Conservation (phyloP, 2,797 vertebrate genomes). For the Spinus pinus region DNA sequence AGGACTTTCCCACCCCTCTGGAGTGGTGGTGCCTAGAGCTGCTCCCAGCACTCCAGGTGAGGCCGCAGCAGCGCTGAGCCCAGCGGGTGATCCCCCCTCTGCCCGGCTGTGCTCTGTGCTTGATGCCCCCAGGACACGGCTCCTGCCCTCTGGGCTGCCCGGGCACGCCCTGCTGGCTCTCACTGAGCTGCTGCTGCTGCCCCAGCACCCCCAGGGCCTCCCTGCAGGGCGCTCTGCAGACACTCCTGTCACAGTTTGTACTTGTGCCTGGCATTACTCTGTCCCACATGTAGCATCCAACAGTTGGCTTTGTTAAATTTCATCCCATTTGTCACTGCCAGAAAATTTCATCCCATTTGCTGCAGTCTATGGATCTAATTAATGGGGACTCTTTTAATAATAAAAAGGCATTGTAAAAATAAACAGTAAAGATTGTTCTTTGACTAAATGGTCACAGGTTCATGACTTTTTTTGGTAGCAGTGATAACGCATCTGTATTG, state of each 20-base stretch:
- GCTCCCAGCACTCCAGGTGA: accelerated
- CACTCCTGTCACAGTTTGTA: not conserved
- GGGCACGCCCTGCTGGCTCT: not conserved
- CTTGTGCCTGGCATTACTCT: not conserved
- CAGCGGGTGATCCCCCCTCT: not conserved
- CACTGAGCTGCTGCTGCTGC: not conserved
- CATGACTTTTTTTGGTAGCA: not conserved
- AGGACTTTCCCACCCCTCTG: not conserved
- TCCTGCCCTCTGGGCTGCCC: not conserved
- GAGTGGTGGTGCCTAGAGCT: not conserved
- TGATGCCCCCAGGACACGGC: not conserved
- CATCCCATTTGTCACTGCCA: not conserved
- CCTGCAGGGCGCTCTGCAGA: not conserved
- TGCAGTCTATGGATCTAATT: not conserved
- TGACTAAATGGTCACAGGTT: not conserved
- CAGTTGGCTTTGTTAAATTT: not conserved
- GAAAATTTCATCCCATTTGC: not conserved
- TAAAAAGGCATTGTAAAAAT: not conserved
- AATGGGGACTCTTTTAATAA: not conserved
- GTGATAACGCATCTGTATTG: not conserved
- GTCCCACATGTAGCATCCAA: not conserved
- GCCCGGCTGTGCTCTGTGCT: not conserved
- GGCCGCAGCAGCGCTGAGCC: not conserved
- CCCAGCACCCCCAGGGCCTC: not conserved
- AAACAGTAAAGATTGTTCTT: not conserved